These are phyloP conservation scores for Lathronympha strigana DNA, from an alignment of 2,888 invertebrate genomes.

Conservation along the genomic window DNA sequence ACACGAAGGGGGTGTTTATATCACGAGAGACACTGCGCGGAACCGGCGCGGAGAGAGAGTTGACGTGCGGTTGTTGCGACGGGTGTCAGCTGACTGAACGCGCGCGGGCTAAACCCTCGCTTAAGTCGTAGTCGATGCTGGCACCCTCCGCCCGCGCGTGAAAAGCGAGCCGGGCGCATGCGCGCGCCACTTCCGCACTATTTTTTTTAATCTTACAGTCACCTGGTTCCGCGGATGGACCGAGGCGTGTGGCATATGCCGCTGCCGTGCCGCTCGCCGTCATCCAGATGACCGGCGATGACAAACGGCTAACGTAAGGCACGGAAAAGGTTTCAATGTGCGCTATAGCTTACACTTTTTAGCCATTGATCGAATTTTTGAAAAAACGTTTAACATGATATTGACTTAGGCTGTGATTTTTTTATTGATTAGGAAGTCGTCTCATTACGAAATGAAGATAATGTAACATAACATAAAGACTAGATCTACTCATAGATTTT, in stretches of 20 bases:
- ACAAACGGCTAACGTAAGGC: slow-evolving; percentile 46
- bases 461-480: no score
- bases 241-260: slow-evolving; percentile 53
- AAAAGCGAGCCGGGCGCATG: slow-evolving; percentile 68
- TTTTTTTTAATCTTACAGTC: slow-evolving; percentile 41
- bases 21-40: slow-evolving; percentile 61
- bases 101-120: slow-evolving; percentile 75
- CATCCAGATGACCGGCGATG: slow-evolving; percentile 54
- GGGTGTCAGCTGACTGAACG: slow-evolving; percentile 82
- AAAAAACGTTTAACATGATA: no score
- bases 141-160: slow-evolving; percentile 78
- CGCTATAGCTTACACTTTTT: not conserved
- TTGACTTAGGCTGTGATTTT: no score
- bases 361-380: no score
- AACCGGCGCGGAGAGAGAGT: slow-evolving; percentile 49
- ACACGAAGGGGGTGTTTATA: slow-evolving; percentile 55
- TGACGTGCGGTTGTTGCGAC: slow-evolving; percentile 63
- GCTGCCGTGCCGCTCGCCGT: slow-evolving; percentile 43
- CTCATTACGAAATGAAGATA: no score
- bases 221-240: slow-evolving; percentile 49
- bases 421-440: no score
- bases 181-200: slow-evolving; percentile 65
- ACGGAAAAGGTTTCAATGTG: slow-evolving; percentile 12
- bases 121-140: slow-evolving; percentile 81
- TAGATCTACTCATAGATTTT: no score